These are phyloP conservation scores for Aphelenchoides besseyi DNA, from an alignment of 1,140 invertebrate species.

Conservation along the genomic window DNA sequence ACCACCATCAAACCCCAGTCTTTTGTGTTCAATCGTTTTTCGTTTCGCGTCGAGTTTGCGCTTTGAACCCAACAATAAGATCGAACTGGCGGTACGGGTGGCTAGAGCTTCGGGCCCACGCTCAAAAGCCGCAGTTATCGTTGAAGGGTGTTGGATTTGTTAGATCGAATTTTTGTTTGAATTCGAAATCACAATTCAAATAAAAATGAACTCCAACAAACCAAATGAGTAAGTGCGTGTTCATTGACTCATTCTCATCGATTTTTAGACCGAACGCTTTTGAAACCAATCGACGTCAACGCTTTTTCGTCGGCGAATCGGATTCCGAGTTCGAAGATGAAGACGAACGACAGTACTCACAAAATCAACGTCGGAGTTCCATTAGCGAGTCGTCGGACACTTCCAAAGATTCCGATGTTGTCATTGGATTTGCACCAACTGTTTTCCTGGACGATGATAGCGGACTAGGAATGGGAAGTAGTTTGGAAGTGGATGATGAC, in stretches of 20 bases:
- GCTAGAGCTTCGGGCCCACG: neutral
- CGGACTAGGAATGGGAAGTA: neutral
- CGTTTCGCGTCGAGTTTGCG: no score
- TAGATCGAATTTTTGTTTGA: neutral
- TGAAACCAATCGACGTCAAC: neutral
- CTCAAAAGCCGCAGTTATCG: neutral
- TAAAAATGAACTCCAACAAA: neutral
- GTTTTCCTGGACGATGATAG: neutral
- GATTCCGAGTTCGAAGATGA: neutral
- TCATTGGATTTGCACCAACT: neutral
- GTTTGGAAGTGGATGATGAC: neutral
- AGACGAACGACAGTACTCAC: neutral
- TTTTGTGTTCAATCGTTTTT: slow-evolving; percentile 1
- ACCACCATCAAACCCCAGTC: neutral
- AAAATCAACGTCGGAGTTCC: neutral
- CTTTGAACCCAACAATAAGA: neutral
- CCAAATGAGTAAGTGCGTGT: neutral
- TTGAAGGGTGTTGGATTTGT: neutral
- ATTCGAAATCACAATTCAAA: neutral
- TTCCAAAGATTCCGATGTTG: neutral
- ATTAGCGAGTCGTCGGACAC: neutral
- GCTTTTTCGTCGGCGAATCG: neutral
- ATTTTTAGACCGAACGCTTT: neutral
- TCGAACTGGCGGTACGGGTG: neutral
- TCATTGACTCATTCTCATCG: neutral